phyloP scores from a whole-genome alignment of 2,113 vertebrate genomes.

The Eolophus roseicapilla region DNA sequence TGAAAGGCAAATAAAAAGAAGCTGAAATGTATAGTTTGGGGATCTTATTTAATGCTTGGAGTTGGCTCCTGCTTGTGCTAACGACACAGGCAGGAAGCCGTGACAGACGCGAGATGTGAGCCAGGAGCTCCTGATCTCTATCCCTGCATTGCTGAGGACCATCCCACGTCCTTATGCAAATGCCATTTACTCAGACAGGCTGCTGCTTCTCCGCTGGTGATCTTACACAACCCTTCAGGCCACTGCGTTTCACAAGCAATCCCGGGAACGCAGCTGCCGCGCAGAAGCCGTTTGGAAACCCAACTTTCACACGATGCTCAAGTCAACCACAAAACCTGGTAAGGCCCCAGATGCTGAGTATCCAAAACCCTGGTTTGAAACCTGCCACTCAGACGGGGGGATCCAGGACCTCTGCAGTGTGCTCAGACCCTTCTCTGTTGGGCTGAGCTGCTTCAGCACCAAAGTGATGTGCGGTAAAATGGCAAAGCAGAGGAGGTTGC shows the following conservation, averaged over 20 bases:
- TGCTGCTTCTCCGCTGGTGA: background rate
- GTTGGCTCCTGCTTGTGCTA: background rate
- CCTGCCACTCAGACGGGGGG: rapidly evolving
- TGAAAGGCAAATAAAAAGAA: constrained; percentile 5
- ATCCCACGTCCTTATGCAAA: constrained; percentile 26
- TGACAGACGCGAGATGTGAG: background rate
- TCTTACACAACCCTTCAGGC: background rate
- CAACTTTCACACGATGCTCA: background rate
- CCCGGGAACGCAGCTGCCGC: background rate
- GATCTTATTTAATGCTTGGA: background rate
- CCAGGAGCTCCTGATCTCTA: constrained; percentile 23
- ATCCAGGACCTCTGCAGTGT: background rate
- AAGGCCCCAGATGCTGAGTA: background rate
- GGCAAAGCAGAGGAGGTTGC: background rate
- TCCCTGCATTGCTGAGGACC: background rate
- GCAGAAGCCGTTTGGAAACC: background rate
- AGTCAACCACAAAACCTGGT: background rate
- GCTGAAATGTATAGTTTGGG: background rate
- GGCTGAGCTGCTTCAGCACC: background rate
- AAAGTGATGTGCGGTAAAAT: rapidly evolving
- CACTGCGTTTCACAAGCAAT: background rate
- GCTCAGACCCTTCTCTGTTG: rapidly evolving
- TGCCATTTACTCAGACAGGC: background rate
- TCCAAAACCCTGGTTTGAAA: background rate
- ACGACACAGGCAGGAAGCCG: background rate